Percentiles rank a stretch among this genome's conserved stretches.
These are phyloP conservation scores for Chydorus sphaericus DNA, from an alignment of 2,888 invertebrate species.

Conservation along the genomic window DNA sequence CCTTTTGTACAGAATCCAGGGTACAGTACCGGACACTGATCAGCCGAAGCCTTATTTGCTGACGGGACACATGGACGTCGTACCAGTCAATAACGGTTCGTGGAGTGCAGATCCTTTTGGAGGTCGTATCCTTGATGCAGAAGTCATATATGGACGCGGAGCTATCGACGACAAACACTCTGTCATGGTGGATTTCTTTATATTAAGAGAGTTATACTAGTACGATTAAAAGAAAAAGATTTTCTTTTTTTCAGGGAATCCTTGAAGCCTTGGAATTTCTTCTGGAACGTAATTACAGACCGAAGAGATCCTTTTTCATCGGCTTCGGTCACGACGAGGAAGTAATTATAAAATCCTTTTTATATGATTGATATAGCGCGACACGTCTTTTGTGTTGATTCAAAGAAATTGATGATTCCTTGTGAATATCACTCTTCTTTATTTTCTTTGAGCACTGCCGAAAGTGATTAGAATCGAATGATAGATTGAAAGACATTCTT, in stretches of 20 bases:
- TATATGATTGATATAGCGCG: too few relatives aligned
- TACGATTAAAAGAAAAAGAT: background rate
- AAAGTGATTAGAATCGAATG: too few relatives aligned
- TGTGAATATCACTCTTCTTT: too few relatives aligned
- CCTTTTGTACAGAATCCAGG: conserved; percentile 31
- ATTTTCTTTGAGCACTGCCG: too few relatives aligned
- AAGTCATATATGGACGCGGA: conserved; percentile 35
- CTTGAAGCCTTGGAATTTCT: conserved; percentile 30
- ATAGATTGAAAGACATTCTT: too few relatives aligned
- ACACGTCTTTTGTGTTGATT: too few relatives aligned
- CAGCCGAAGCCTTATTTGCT: conserved; percentile 32
- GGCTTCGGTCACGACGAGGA: conserved; percentile 36
- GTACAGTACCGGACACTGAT: conserved; percentile 22
- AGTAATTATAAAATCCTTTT: conserved; percentile 20
- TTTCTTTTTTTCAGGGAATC: conserved; percentile 28
- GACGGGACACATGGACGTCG: conserved; percentile 36
- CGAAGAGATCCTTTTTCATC: conserved; percentile 30
- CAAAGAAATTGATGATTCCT: too few relatives aligned
- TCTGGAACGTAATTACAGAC: conserved; percentile 25
- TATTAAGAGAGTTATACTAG: background rate
- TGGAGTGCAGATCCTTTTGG: conserved; percentile 31
- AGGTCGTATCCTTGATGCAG: conserved; percentile 27
- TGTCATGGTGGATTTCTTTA: conserved; percentile 28
- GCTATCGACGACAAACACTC: conserved; percentile 35
- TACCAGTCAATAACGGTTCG: conserved; percentile 28